Evolutionary conservation across 2,797 vertebrate species (phyloP), one percentile per base, ranked within the genome.

Genomic region (Girardinus metallicus): DNA sequence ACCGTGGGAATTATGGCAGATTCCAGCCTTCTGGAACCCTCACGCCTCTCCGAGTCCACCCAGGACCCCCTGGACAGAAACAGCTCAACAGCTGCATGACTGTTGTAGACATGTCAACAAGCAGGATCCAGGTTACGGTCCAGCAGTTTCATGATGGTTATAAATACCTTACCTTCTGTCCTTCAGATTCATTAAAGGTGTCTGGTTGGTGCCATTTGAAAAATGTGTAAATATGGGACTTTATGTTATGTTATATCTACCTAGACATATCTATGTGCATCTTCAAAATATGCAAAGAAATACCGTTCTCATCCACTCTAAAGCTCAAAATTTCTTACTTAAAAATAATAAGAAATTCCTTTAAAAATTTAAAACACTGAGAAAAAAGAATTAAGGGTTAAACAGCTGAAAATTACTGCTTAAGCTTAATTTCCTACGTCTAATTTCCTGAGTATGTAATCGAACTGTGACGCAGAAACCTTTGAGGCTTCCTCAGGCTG

Each of bases 151-250:
- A 74, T 12, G 83, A 82, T 86, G 86, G 89, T 86, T 86, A 86
- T 93, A 93, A 92, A 92, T 90, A 86, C 84, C 85, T 88, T 62
- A 73, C 76, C 16, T 60, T 85, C 81, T 86, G 80, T 82, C 73
- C 21, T 78, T 68, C 51, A 81, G 57, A 85, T 76, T 83, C 74
- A 76, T 74, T 82, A 4, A 34, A 81, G 81, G 81, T 75, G 80
- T 86, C 76, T 87, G 46, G 80, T 85, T 34, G 41, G 80, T 64
- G 46, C 51, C 18, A 62, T 86, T 87, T 79, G 79, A 1, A 77
- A n/a, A 71, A 9, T 15, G 5, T 43, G 23, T 43, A 41, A 43
- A 70, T n/a, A 23, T n/a, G 4, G 5, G 23, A 23, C 2, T 43
- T 70, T 43, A 70, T 21, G 8, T 36, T 21, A 64, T 36, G 26